phyloP scores from a whole-genome alignment of 2,888 invertebrate genomes.

The Pterostichus madidus region DNA sequence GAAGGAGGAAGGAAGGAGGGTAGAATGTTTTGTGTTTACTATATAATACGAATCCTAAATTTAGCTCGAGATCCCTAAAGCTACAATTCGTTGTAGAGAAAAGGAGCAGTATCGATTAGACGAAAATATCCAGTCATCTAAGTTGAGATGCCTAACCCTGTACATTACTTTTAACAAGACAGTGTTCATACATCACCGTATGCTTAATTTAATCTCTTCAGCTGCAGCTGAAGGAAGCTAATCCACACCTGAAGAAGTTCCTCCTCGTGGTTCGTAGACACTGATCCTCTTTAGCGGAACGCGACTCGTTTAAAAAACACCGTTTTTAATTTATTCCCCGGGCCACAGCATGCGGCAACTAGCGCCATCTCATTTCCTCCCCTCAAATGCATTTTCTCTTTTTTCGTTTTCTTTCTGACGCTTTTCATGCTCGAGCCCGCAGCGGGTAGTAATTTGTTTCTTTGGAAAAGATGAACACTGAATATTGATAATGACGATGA shows the following conservation, averaged over 20 bases:
- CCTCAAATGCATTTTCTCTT: constrained; percentile 18
- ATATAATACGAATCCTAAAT: too few relatives aligned
- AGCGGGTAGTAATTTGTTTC: constrained; percentile 58
- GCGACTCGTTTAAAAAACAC: constrained; percentile 57
- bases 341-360: constrained; percentile 29
- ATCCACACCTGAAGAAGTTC: constrained; percentile 15
- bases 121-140: constrained; percentile 3
- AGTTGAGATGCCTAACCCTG: background rate
- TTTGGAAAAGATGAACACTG: constrained; percentile 59
- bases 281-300: constrained; percentile 53
- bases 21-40: too few relatives aligned
- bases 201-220: constrained; percentile 49
- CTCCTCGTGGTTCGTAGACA: constrained; percentile 32
- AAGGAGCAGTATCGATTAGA: background rate
- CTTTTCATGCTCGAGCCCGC: constrained; percentile 20
- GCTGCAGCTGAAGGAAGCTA: constrained; percentile 38
- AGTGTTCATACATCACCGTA: constrained; percentile 36
- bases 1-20: too few relatives aligned
- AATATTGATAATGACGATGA: constrained; percentile 49
- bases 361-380: constrained; percentile 36
- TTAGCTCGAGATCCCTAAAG: too few relatives aligned
- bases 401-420: constrained; percentile 23
- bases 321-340: constrained; percentile 60
- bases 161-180: constrained; percentile 28
- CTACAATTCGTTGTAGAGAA: too few relatives aligned